phyloP scores from a whole-genome alignment of 2,888 invertebrate genomes.

The Torymus auratus region DNA sequence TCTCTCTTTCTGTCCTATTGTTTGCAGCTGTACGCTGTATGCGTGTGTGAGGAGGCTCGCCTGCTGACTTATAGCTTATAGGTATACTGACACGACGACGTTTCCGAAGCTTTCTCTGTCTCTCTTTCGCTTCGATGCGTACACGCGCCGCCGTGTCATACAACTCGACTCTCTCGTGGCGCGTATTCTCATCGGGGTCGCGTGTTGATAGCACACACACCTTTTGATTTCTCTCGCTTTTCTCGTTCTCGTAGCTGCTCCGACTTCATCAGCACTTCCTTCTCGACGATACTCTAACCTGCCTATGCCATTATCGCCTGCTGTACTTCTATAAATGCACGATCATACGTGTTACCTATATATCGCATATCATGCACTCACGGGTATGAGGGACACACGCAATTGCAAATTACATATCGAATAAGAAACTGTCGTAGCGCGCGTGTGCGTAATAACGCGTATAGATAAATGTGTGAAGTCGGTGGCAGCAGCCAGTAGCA shows the following conservation, averaged over 20 bases:
- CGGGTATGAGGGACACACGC: not conserved
- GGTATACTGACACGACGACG: slow-evolving; percentile 46
- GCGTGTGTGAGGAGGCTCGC: slow-evolving; percentile 1
- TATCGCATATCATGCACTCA: slow-evolving; percentile 1
- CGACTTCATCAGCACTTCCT: not conserved
- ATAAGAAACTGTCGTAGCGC: not conserved
- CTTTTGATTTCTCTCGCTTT: not conserved
- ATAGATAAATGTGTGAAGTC: not conserved
- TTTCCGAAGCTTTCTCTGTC: slow-evolving; percentile 41
- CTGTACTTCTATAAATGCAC: not conserved
- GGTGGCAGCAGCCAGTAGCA: slow-evolving; percentile 16
- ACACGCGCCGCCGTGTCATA: slow-evolving; percentile 23
- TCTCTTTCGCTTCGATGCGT: slow-evolving; percentile 17
- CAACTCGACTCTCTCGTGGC: slow-evolving; percentile 8
- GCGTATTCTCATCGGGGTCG: slow-evolving; percentile 19
- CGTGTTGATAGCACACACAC: not conserved
- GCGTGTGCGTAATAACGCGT: not conserved
- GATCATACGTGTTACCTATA: no score
- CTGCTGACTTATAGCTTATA: not conserved
- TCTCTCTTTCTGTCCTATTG: slow-evolving; percentile 16
- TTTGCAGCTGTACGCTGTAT: slow-evolving; percentile 10
- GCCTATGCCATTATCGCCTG: slow-evolving; percentile 24
- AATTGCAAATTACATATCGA: slow-evolving; percentile 32
- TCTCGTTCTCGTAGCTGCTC: no score
- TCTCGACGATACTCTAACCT: slow-evolving; percentile 36